Base-by-base conservation (phyloP, 2,113 vertebrate species). In the Ceuthmochares aereus region DNA sequence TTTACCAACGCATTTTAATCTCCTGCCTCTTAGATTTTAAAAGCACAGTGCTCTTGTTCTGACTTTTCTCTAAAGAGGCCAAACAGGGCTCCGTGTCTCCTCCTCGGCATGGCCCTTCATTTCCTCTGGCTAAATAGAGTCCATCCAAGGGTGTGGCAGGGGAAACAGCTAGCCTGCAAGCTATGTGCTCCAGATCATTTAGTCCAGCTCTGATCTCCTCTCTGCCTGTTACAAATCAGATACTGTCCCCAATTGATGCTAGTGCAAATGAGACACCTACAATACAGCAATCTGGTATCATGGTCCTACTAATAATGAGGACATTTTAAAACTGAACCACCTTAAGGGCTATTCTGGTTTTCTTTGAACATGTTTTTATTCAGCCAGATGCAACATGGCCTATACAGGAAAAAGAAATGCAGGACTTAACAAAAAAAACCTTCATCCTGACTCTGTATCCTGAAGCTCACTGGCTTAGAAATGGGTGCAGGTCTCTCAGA, bases 71-170 rank as follows among this genome's bases (percentile, higher is more conserved):
- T 75, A 47, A 56, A 0, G 1, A 89, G 80, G 58, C 54, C 63
- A 87, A 17, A 7, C 29, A 58, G 16, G 6, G 43, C 52, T 62
- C 54, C 0, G 3, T 0, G 0, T 32, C 42, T 80, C 49, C 62
- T 81, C 36, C n/a, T 87, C 5, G 8, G 47, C 36, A 30, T 0
- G 26, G n/a, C n/a, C 70, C 78, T 64, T 72, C 15, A 34, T 17
- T 36, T 84, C 43, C 36, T 91, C 30, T 2, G 5, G 17, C 74
- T 25, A 37, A 75, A 69, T 37, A 77, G 17, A 15, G 21, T 25
- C 10, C 1, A 0, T 9, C 60, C 32, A 34, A 77, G 17, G 18
- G 21, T 21, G 10, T n/a, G n/a, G 42, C 3, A 2, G 12, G 14
- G 20, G 30, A 49, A 52, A 26, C 2, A 4, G 64, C 60, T 72